Base-by-base conservation (phyloP, 2,888 invertebrate species). In the Nebria brevicollis region DNA sequence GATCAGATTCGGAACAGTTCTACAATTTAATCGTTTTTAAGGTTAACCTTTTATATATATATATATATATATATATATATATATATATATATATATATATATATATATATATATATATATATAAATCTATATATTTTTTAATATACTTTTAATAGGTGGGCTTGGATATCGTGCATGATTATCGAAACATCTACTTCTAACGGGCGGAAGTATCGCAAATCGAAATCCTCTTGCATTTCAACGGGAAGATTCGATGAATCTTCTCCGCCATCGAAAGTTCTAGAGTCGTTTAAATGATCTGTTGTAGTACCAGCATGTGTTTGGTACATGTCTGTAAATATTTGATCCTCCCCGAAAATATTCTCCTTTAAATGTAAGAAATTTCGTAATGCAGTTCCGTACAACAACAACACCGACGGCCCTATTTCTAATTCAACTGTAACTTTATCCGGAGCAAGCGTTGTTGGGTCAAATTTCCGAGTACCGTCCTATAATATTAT, bases 301-400 rank as follows among this genome's bases (percentile, higher is more conserved):
- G 10, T 8, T 25, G 77, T 5, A 8, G 11, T 4, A 1, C 72
- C 34, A 11, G 89, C 90, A 84, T 94, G 34, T 2, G 34, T 34
- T 34, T 34, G 93, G 85, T 95, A 95, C 95, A 98, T 97, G 86
- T 98, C 98, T 0, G 96, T 96, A 86, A 98, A 98, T 34, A 92
- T 93, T 89, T 99, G 98, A 90, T 98, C 96, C 89, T 97, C 98
- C 0, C 99, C 99, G 88, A 99, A 97, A 84, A 99, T 97, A 87
- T 99, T 99, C 90, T 99, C 98, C 91, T 98, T 94, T 68, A 98
- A 91, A 89, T 96, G 95, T 86, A 98, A 93, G 86, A 98, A 95
- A 87, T 96, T 95, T 79, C 95, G 93, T 54, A 99, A 91, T 7
- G 98, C 94, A 20, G 98, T 95, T 2, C 99, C 99, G 87, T 98